phyloP scores from a whole-genome alignment of 2,113 vertebrate species.

The Vicugna pacos region DNA sequence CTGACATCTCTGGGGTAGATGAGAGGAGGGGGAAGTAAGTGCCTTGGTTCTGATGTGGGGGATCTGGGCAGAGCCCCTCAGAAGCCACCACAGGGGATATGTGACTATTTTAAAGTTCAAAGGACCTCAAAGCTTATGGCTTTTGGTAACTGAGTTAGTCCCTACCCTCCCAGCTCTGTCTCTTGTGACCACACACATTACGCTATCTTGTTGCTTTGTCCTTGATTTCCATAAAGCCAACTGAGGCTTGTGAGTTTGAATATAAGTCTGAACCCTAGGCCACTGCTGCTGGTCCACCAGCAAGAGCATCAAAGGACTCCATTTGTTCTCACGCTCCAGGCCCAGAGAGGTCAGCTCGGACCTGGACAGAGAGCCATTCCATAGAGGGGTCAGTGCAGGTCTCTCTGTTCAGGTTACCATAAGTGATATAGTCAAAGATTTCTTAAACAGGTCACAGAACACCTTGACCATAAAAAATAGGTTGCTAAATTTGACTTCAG shows the following conservation, averaged over 20 bases:
- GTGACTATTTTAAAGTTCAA: not conserved
- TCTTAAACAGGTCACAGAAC: not conserved
- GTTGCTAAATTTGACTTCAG: not conserved
- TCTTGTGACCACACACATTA: not conserved
- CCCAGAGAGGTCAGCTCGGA: not conserved
- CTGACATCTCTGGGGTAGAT: not conserved
- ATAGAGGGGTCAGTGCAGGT: not conserved
- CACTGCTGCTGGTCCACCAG: not conserved
- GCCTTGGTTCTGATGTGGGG: not conserved
- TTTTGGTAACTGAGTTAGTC: not conserved
- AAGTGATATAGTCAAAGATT: not conserved
- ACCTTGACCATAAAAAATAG: not conserved
- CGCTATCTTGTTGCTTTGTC: not conserved
- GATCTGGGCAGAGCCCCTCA: not conserved
- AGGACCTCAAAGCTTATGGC: not conserved
- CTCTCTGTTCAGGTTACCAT: not conserved
- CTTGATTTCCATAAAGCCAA: not conserved
- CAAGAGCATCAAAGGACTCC: not conserved
- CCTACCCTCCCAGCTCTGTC: not conserved
- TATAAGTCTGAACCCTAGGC: not conserved
- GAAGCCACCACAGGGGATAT: not conserved
- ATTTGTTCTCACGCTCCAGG: not conserved
- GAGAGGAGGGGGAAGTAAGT: not conserved
- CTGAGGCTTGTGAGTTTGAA: not conserved
- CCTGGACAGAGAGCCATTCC: not conserved